Evolutionary conservation across 2,797 vertebrate genomes (phyloP), one percentile per base, ranked within the genome.

Genomic region (Ptychadena robeensis): DNA sequence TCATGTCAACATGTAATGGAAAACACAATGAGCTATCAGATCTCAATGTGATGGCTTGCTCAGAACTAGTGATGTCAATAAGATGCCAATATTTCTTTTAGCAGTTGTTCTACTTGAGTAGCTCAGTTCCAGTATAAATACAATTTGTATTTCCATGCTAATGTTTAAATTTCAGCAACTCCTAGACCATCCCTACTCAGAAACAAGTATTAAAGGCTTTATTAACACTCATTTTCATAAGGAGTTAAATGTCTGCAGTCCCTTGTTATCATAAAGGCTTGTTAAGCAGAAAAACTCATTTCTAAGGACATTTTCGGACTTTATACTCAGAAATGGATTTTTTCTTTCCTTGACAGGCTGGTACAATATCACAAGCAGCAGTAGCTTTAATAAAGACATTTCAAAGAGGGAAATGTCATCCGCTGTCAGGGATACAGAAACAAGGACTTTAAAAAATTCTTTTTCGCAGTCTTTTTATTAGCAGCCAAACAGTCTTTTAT

Each of bases 341-440:
- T 53, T 48, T 48, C 22, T 53, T 22, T 9, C 44, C 4, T 22
- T 34, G n/a, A 27, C 44, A 28, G 65, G 34, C n/a, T 18, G n/a
- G 38, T 78, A 67, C 63, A 57, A 68, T 78, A 34, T 75, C 12
- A 40, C 59, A 32, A 61, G 25, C 65, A 18, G 40, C 70, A 34
- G 61, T 8, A 22, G 8, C 48, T 77, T 77, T 77, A 76, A 71
- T 82, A 70, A 76, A 76, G 65, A 76, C 34, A 64, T 77, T 77
- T 82, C 66, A 68, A 44, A 57, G 66, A 69, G 44, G 7, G 40
- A 82, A 82, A 75, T 82, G 80, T 82, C 81, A 77, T 76, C 73
- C 10, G 10, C 64, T 76, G 14, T 66, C 25, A 69, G 31, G 8
- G 65, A 75, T 40, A 63, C 72, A n/a, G 34, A 76, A 48, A 69